Percentiles rank a stretch among this genome's conserved stretches.
Evolutionary conservation across 2,113 vertebrate genomes (phyloP).

Genomic region (Sinocyclocheilus rhinocerous): DNA sequence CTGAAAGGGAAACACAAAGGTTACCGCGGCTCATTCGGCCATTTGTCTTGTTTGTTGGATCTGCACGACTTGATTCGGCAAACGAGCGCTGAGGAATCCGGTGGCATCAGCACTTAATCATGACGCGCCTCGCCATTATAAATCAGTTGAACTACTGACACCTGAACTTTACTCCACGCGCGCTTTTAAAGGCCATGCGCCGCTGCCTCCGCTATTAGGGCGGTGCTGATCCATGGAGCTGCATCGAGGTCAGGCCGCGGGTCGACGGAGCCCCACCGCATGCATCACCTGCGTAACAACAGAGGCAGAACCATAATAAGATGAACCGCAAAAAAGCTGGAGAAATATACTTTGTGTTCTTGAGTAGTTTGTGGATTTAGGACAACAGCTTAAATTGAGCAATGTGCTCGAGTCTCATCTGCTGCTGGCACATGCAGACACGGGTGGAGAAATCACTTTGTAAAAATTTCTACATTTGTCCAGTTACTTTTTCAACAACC

Average conservation of each 20-base stretch:
- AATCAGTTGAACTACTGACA: slow-evolving; percentile 82
- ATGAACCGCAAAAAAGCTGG: slow-evolving; percentile 26
- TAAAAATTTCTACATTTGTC: neutral
- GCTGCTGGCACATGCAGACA: neutral
- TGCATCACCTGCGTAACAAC: slow-evolving; percentile 64
- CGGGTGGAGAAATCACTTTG: neutral
- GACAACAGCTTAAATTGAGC: neutral
- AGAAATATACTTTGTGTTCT: neutral
- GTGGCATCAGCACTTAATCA: slow-evolving; percentile 76
- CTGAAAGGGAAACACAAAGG: slow-evolving; percentile 72
- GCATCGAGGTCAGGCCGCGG: slow-evolving; percentile 76
- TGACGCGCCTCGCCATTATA: slow-evolving; percentile 73
- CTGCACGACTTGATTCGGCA: slow-evolving; percentile 76
- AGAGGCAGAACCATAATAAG: slow-evolving; percentile 54
- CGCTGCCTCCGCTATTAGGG: slow-evolving; percentile 66
- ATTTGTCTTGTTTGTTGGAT: slow-evolving; percentile 76
- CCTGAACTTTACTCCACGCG: slow-evolving; percentile 77
- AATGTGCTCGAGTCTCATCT: neutral
- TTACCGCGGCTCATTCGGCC: slow-evolving; percentile 66
- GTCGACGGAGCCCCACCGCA: slow-evolving; percentile 52
- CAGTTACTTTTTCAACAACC: neutral
- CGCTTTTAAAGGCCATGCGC: slow-evolving; percentile 76
- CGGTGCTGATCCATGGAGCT: slow-evolving; percentile 75
- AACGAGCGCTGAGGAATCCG: slow-evolving; percentile 74
- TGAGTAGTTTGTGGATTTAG: neutral